Percentiles rank a stretch among this genome's conserved stretches.
These are phyloP conservation scores for Actinernus sp. DNA, from an alignment of 92 coral and sea anemone species.

Conservation along the genomic window DNA sequence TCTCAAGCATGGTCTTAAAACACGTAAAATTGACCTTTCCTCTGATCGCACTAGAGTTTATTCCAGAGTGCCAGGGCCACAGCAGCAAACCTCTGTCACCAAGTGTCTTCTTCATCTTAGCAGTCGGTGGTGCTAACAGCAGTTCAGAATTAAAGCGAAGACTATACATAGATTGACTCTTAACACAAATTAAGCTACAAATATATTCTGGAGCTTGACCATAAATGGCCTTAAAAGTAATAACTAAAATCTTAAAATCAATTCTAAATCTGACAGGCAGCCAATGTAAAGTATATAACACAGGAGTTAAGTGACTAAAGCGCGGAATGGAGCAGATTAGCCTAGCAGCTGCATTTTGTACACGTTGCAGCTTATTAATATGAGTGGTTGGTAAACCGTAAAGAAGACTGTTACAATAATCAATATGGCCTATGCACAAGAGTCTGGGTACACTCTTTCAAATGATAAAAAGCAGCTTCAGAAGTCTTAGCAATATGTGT, in stretches of 20 bases:
- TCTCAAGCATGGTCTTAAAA: too few species aligned
- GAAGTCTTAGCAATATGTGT: too few species aligned
- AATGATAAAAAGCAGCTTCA: too few species aligned
- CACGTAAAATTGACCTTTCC: too few species aligned
- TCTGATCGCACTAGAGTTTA: too few species aligned
- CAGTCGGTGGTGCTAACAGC: conserved; percentile 17
- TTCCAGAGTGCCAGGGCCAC: too few species aligned
- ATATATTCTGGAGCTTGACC: conserved; percentile 33
- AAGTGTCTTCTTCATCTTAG: conserved; percentile 20
- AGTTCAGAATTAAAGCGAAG: conserved; percentile 15
- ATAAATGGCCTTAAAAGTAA: conserved; percentile 39
- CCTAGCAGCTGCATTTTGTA: conserved; percentile 39
- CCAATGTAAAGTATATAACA: conserved; percentile 40
- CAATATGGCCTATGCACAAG: conserved; percentile 2
- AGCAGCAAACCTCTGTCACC: too few species aligned
- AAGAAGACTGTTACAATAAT: conserved; percentile 34
- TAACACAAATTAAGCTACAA: conserved; percentile 14
- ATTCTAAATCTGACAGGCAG: conserved; percentile 39
- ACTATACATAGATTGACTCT: conserved; percentile 13
- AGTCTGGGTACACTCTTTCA: too few species aligned
- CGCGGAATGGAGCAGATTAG: conserved; percentile 7
- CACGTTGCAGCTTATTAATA: conserved; percentile 29
- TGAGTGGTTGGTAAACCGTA: conserved; percentile 25
- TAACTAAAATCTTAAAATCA: conserved; percentile 27
- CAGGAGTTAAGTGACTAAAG: conserved; percentile 36